These are phyloP conservation scores for Sternarchorhynchus goeldii DNA, from an alignment of 2,797 vertebrate genomes.

Conservation along the genomic window DNA sequence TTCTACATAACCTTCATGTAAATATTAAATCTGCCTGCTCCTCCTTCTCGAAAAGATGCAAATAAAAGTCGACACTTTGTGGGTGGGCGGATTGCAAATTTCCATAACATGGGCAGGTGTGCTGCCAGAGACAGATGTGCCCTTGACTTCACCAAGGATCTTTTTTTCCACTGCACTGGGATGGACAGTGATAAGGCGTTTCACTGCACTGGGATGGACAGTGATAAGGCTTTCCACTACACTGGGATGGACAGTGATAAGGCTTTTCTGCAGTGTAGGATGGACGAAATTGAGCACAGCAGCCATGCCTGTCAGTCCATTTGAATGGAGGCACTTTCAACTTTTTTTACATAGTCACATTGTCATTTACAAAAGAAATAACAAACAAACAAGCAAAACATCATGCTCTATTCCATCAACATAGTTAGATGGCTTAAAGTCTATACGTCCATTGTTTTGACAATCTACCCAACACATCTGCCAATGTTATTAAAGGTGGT, in stretches of 20 bases:
- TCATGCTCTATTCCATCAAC: not conserved
- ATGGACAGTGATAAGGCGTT: too few relatives aligned
- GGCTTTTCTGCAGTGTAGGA: not conserved
- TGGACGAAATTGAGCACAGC: not conserved
- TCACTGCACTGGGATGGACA: too few relatives aligned
- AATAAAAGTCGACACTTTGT: not conserved
- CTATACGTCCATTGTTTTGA: not conserved
- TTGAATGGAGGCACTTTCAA: not conserved
- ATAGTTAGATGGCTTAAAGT: not conserved
- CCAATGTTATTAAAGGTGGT: not conserved
- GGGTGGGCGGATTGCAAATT: not conserved
- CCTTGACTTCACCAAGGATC: not conserved
- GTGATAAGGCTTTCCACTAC: not conserved
- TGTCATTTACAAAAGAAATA: too few relatives aligned
- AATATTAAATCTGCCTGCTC: not conserved
- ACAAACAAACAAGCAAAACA: too few relatives aligned
- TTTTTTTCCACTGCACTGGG: not conserved
- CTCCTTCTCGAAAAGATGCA: not conserved
- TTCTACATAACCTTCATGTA: too few relatives aligned
- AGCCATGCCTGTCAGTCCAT: not conserved
- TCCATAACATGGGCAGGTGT: not conserved
- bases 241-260: not conserved
- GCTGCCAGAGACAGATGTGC: not conserved
- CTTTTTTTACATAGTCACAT: too few relatives aligned
- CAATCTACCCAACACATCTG: not conserved